Percentiles rank a stretch among this genome's conserved stretches.
Conservation (phyloP, 2,888 invertebrate genomes). For the Andrena fulva region DNA sequence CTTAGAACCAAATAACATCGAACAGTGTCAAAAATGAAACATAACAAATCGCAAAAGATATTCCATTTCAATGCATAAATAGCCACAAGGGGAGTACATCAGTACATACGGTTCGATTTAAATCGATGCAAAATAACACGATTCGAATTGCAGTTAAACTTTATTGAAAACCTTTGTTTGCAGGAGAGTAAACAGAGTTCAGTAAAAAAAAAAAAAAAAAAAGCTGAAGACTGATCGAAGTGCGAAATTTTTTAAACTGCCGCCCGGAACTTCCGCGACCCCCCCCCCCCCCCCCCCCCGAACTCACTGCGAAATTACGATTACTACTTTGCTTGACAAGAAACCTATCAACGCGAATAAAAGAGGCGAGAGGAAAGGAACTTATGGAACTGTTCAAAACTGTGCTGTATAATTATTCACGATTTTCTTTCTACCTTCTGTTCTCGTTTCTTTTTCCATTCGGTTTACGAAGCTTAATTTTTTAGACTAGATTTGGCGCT, state of each 20-base stretch:
- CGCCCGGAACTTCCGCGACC: neutral
- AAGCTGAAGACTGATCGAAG: neutral
- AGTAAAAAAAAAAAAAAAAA: neutral
- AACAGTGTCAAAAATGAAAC: neutral
- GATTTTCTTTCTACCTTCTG: conserved; percentile 1
- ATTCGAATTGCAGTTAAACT: neutral
- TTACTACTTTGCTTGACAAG: neutral
- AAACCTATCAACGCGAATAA: neutral
- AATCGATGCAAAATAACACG: neutral
- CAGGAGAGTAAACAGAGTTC: neutral
- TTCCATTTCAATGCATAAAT: neutral
- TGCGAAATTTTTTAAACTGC: neutral
- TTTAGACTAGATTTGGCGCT: conserved; percentile 32
- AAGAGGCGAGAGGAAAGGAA: neutral
- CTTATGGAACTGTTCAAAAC: neutral
- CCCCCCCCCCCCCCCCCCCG: neutral
- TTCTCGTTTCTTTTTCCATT: conserved; percentile 29
- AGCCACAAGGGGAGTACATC: no score
- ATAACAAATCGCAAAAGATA: conserved; percentile 2
- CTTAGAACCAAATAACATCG: no score
- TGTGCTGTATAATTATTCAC: neutral
- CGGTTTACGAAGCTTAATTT: conserved; percentile 11
- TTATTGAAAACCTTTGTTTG: neutral
- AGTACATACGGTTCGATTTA: neutral
- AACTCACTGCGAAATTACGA: conserved; percentile 1